Evolutionary conservation across 2,888 invertebrate genomes (phyloP).

Genomic region (Dasypogon diadema): DNA sequence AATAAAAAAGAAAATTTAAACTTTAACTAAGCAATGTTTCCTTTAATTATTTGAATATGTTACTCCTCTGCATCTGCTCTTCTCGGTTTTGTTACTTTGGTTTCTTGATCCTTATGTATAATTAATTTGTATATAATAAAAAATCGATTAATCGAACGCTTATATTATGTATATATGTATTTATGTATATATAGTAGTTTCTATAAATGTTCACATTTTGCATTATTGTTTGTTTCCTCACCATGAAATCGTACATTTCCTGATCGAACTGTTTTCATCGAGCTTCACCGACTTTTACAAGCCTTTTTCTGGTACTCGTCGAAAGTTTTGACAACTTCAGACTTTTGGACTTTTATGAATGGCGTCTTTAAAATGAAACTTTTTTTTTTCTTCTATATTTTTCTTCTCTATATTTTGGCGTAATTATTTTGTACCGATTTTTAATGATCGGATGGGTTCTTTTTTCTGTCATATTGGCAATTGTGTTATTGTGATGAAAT

Average conservation of each 20-base stretch:
- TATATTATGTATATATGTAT: constrained; percentile 52
- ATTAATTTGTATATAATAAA: constrained; percentile 54
- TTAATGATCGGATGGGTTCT: no score
- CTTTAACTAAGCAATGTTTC: constrained; percentile 6
- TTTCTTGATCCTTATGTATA: constrained; percentile 38
- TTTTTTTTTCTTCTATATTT: not conserved
- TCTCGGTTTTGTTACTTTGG: constrained; percentile 26
- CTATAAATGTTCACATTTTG: constrained; percentile 46
- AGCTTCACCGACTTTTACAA: not conserved
- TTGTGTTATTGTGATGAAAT: no score
- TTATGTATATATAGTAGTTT: constrained; percentile 48
- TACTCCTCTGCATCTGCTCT: not conserved
- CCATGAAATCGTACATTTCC: constrained; percentile 12
- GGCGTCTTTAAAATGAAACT: constrained; percentile 11
- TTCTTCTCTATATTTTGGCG: not conserved
- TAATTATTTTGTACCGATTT: not conserved
- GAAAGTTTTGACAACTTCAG: constrained; percentile 23
- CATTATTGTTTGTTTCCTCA: constrained; percentile 48
- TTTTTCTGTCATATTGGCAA: not conserved
- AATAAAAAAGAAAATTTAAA: constrained; percentile 30
- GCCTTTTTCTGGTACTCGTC: not conserved
- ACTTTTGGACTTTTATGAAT: constrained; percentile 8
- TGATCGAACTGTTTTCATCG: constrained; percentile 10
- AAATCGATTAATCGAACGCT: constrained; percentile 56
- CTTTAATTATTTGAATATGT: constrained; percentile 15